Evolutionary conservation across 2,113 vertebrate genomes (phyloP).

Genomic region (Eleginops maclovinus): DNA sequence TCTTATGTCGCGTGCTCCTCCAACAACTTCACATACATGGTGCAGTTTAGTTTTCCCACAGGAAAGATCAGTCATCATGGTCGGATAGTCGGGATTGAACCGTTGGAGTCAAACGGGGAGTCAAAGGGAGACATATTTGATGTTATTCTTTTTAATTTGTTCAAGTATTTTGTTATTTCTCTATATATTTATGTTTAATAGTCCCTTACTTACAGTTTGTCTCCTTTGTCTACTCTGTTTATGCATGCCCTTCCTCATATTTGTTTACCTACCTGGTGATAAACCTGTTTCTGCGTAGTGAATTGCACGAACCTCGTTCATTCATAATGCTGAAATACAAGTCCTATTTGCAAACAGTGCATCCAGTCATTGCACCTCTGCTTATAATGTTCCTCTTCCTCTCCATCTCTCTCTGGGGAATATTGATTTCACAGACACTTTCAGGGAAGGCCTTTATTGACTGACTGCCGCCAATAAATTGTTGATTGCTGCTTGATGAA

Average conservation of each 20-base stretch:
- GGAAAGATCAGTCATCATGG: conserved; percentile 19
- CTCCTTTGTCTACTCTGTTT: too few species aligned
- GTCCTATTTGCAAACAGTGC: conserved; percentile 46
- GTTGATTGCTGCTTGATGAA: conserved; percentile 67
- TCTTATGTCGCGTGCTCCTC: too few species aligned
- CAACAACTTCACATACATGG: too few species aligned
- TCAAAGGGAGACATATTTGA: conserved; percentile 8
- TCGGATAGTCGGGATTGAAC: conserved; percentile 36
- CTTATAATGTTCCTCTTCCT: neutral
- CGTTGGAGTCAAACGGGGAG: conserved; percentile 22
- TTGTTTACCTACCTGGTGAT: too few species aligned
- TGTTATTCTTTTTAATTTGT: too few species aligned
- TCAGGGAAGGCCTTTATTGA: conserved; percentile 65
- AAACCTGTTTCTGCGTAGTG: too few species aligned
- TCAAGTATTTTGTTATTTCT: too few species aligned
- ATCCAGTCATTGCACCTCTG: conserved; percentile 31
- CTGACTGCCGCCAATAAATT: conserved; percentile 64
- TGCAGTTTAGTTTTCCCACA: conserved; percentile 30
- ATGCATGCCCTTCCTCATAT: too few species aligned
- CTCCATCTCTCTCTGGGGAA: conserved; percentile 12
- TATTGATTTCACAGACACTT: conserved; percentile 72
- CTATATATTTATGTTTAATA: too few species aligned
- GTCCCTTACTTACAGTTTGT: too few species aligned
- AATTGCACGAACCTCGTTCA: conserved; percentile 24
- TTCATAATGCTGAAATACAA: conserved; percentile 28